A percentile compares a stretch with the other conserved stretches of the same genome.
Conservation (phyloP, 1,140 invertebrate genomes). For the Plectrocnemia conspersa region DNA sequence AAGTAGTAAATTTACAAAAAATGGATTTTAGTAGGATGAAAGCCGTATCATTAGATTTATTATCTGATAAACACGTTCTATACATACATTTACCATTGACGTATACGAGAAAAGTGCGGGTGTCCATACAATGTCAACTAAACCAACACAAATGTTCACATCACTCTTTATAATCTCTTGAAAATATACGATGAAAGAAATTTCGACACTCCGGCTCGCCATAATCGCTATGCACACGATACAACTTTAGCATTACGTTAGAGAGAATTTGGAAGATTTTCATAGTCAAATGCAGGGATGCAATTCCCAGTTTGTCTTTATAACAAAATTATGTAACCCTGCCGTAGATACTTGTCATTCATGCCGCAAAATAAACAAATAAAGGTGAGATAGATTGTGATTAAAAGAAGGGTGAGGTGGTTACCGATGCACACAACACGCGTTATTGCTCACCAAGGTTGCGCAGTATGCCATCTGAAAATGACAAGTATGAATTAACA, state of each 20-base stretch:
- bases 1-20: conserved; percentile 18
- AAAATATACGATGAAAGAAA: no score
- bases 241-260: no score
- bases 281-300: conserved; percentile 21
- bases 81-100: conserved; percentile 31
- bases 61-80: conserved; percentile 14
- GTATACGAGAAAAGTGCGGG: conserved; percentile 28
- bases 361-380: conserved; percentile 36
- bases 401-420: conserved; percentile 55
- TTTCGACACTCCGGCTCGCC: no score
- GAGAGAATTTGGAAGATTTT: no score
- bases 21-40: conserved; percentile 10
- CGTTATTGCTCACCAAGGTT: conserved; percentile 86
- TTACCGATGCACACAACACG: conserved; percentile 90
- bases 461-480: conserved; percentile 79
- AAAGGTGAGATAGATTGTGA: conserved; percentile 45
- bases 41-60: conserved; percentile 12
- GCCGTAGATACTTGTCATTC: conserved; percentile 25
- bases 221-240: no score
- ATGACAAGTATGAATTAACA: no score
- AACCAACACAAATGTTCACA: conserved; percentile 19
- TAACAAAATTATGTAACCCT: conserved; percentile 26
- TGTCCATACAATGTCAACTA: conserved; percentile 31
- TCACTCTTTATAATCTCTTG: no score
- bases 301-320: conserved; percentile 24